phyloP scores from a whole-genome alignment of 2,113 vertebrate species.

The Aramus guarauna region DNA sequence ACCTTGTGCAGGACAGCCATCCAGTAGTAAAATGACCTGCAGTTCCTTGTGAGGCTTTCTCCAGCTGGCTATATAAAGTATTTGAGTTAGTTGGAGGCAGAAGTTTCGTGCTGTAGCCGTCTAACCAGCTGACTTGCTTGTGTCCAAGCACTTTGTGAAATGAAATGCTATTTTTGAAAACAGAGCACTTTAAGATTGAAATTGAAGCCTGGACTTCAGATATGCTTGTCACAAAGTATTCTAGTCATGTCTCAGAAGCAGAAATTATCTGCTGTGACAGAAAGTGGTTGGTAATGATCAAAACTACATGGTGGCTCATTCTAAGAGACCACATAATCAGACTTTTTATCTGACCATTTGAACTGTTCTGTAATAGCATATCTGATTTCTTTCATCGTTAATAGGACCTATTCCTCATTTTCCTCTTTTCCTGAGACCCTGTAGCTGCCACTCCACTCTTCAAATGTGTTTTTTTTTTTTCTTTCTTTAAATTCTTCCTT shows the following conservation, averaged over 20 bases:
- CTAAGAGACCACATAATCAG: constrained; percentile 27
- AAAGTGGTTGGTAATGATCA: constrained; percentile 20
- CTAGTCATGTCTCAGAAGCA: not conserved
- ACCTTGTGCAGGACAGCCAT: not conserved
- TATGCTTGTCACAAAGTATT: not conserved
- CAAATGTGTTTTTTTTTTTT: not conserved
- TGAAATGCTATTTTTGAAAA: not conserved
- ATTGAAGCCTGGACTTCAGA: not conserved
- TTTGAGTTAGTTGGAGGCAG: not conserved
- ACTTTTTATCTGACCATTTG: constrained; percentile 49
- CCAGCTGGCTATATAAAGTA: not conserved
- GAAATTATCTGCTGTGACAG: constrained; percentile 37
- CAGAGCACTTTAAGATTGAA: not conserved
- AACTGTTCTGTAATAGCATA: constrained; percentile 26
- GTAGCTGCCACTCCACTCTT: not conserved
- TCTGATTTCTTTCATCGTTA: constrained; percentile 34
- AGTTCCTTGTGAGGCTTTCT: not conserved
- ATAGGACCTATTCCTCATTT: not conserved
- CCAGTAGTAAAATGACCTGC: not conserved
- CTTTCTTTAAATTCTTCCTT: not conserved
- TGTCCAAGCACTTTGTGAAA: not conserved
- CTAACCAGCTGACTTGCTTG: not conserved
- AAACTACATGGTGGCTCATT: constrained; percentile 4
- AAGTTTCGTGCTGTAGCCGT: not conserved
- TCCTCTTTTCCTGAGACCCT: not conserved